Base-by-base conservation (phyloP, 2,888 invertebrate species). In the Escarpia spicata region DNA sequence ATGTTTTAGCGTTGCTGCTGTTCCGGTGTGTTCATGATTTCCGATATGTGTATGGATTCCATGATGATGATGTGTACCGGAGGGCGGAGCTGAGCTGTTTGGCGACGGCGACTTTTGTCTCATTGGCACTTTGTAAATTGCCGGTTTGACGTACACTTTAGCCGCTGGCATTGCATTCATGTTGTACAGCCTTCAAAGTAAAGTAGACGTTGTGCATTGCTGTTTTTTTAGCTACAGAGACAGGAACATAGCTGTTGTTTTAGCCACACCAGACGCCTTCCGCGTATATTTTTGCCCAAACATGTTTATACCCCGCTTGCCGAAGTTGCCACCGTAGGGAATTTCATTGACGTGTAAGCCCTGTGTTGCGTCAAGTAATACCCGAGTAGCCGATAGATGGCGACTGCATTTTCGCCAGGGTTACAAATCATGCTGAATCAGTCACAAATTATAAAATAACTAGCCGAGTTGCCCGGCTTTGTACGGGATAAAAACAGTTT, bases 91-190 rank as follows among this genome's bases (percentile, higher is more conserved):
- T 31, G 31, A 15, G 91, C 44, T 60, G 60, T 31, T 52, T 52
- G 58, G 37, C 75, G 75, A 26, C 26, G 75, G 75, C 75, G 75
- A 4, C 19, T 75, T 75, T 75, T n/a, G 75, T 75, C 19, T 75
- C 26, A 75, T 26, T 26, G 19, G 75, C 19, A 26, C 26, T 75
- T 75, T 75, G 75, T 75, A 75, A 15, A 26, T 26, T 75, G 75
- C 75, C 75, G 75, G 75, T 75, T 75, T 75, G 26, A 26, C 75
- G 26, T 26, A 75, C 75, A 75, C 26, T 75, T 75, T 75, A 75
- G 75, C 75, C 75, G 75, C 75, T 75, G 75, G 75, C n/a, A 75
- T 75, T 75, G 75, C 75, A 75, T 75, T 75, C 19, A 75, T 75
- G 19, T 3, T 75, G 75, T n/a, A 75, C 75, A 75, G 75, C 75